Conservation (phyloP, 2,797 vertebrate species). For the Crocidura indochinensis region DNA sequence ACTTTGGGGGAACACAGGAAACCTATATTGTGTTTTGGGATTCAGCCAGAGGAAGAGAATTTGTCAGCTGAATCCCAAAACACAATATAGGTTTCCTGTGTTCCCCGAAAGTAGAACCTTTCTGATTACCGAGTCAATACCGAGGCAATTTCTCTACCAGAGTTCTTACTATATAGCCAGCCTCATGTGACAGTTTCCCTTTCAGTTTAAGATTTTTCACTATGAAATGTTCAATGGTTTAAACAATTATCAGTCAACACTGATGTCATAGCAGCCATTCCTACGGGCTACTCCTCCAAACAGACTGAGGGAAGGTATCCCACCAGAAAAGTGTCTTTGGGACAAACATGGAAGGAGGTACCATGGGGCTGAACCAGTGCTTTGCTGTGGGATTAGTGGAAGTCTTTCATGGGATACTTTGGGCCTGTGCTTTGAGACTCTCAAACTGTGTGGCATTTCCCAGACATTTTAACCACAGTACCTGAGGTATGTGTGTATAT, state of each 20-base stretch:
- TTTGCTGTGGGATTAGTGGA: not conserved
- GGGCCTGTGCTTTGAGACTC: not conserved
- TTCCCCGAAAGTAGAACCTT: not conserved
- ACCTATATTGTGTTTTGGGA: not conserved
- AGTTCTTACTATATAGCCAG: not conserved
- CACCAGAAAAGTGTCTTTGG: not conserved
- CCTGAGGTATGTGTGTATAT: not conserved
- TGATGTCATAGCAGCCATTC: not conserved
- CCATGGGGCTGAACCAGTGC: not conserved
- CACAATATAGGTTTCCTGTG: not conserved
- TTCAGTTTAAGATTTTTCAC: not conserved
- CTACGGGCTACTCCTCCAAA: not conserved
- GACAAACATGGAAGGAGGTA: not conserved
- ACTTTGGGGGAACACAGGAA: not conserved
- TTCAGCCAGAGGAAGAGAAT: not conserved
- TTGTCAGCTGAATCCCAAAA: not conserved
- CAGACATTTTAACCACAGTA: slow-evolving; percentile 18
- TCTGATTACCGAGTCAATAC: not conserved
- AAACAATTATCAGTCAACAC: not conserved
- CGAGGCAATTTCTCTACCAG: not conserved
- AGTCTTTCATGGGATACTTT: not conserved
- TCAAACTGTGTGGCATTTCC: not conserved
- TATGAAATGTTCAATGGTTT: not conserved
- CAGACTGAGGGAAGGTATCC: not conserved
- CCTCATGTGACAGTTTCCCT: no score